phyloP scores from a whole-genome alignment of 2,888 invertebrate species.

The Eutolmus rufibarbis region DNA sequence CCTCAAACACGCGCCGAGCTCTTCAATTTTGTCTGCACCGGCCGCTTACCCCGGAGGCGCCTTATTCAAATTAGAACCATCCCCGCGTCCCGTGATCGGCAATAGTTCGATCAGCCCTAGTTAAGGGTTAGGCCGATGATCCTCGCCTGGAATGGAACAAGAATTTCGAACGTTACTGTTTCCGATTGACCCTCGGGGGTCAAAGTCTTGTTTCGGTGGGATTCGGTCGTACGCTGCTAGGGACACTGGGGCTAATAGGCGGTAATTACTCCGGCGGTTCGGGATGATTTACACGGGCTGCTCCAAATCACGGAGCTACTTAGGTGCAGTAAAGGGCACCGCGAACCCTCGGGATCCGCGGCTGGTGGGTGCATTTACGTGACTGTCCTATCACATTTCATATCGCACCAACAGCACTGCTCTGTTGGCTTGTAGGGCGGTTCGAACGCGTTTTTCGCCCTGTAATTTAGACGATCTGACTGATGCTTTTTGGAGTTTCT shows the following conservation, averaged over 20 bases:
- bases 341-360: neutral
- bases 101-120: neutral
- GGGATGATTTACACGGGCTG: slow-evolving; percentile 15
- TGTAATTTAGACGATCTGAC: slow-evolving; percentile 13
- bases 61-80: slow-evolving; percentile 18
- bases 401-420: neutral
- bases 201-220: neutral
- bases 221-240: slow-evolving; percentile 14
- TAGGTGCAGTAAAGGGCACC: slow-evolving; percentile 1
- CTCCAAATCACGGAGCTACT: slow-evolving; percentile 4
- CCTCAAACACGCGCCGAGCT: slow-evolving; percentile 39
- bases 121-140: slow-evolving; percentile 3
- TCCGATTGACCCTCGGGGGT: neutral
- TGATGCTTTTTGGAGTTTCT: neutral
- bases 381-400: slow-evolving; percentile 10
- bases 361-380: slow-evolving; percentile 7
- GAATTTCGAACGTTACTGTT: neutral
- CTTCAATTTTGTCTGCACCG: slow-evolving; percentile 18
- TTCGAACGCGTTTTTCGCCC: neutral
- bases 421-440: neutral
- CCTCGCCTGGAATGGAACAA: neutral
- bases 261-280: neutral
- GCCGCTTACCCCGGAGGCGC: neutral
- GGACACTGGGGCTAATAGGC: slow-evolving; percentile 16
- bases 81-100: neutral